A percentile compares a stretch with the other conserved stretches of the same genome.
These are phyloP conservation scores for Pyrrhia umbra DNA, from an alignment of 2,888 invertebrate genomes.

Conservation along the genomic window DNA sequence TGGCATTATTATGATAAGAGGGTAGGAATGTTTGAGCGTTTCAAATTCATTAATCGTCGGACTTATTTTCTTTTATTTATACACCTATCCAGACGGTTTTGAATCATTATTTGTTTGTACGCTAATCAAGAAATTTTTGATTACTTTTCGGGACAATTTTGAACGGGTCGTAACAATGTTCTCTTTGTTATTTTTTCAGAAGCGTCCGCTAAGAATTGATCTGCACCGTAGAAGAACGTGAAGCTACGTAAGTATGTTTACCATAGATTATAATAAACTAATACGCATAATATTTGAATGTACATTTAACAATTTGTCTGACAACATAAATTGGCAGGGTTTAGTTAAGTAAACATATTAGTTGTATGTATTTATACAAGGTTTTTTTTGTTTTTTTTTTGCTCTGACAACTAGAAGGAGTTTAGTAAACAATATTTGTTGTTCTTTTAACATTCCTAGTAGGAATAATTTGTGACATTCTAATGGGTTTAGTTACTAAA, in stretches of 20 bases:
- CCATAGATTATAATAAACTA: slow-evolving; percentile 17
- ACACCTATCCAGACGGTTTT: too few relatives aligned
- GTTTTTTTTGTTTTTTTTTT: slow-evolving; percentile 11
- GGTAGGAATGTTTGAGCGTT: too few relatives aligned
- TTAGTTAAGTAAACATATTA: slow-evolving; percentile 46
- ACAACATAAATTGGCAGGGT: slow-evolving; percentile 46
- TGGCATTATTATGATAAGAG: too few relatives aligned
- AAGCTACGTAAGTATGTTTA: slow-evolving; percentile 8
- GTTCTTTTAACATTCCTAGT: slow-evolving; percentile 33
- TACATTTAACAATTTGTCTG: slow-evolving; percentile 6
- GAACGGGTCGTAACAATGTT: neutral
- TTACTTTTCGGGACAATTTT: too few relatives aligned
- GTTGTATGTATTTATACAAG: slow-evolving; percentile 25
- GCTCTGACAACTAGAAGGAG: slow-evolving; percentile 15
- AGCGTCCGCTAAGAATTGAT: slow-evolving; percentile 18
- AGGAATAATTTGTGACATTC: slow-evolving; percentile 9
- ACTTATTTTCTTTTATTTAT: too few relatives aligned
- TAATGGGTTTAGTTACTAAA: neutral
- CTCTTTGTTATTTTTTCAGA: slow-evolving; percentile 45
- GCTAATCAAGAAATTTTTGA: too few relatives aligned
- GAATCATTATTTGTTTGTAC: too few relatives aligned
- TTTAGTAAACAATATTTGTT: slow-evolving; percentile 42
- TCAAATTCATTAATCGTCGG: too few relatives aligned
- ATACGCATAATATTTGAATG: slow-evolving; percentile 34
- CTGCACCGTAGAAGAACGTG: slow-evolving; percentile 9